Conservation (phyloP, 35 echinoderm and acorn worm genomes). For the Diadema setosum region DNA sequence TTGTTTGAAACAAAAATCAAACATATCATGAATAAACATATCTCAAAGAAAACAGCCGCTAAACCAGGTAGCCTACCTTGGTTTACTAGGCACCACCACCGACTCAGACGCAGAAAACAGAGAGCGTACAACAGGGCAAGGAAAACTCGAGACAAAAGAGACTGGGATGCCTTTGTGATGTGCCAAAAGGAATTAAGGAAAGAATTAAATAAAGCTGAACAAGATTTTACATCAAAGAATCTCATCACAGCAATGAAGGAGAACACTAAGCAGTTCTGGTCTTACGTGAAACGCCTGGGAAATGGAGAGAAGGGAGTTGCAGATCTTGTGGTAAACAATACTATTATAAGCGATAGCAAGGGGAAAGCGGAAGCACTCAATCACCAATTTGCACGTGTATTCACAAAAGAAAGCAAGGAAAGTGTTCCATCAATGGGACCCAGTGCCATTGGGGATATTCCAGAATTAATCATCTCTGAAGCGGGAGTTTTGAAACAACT, state of each 20-base stretch:
- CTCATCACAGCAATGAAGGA: background rate
- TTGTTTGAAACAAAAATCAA: background rate
- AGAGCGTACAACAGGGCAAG: background rate
- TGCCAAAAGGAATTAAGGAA: background rate
- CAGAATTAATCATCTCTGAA: background rate
- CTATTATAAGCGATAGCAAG: too few species aligned
- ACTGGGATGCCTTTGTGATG: background rate
- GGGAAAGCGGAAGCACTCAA: too few species aligned
- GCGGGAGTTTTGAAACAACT: background rate
- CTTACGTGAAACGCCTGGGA: background rate
- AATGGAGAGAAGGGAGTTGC: too few species aligned
- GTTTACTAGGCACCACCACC: background rate
- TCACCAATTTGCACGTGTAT: background rate
- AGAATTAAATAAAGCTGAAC: background rate
- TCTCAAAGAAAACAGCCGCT: background rate
- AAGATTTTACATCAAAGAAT: background rate
- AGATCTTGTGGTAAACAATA: too few species aligned
- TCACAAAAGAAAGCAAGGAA: background rate
- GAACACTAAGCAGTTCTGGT: slow-evolving; percentile 24
- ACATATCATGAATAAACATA: slow-evolving; percentile 9
- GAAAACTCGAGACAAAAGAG: too few species aligned
- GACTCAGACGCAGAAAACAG: background rate
- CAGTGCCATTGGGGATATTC: background rate
- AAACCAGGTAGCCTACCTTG: slow-evolving; percentile 15
- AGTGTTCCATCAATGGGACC: background rate